These are phyloP conservation scores for Microplitis manilae DNA, from an alignment of 2,888 invertebrate species.

Conservation along the genomic window DNA sequence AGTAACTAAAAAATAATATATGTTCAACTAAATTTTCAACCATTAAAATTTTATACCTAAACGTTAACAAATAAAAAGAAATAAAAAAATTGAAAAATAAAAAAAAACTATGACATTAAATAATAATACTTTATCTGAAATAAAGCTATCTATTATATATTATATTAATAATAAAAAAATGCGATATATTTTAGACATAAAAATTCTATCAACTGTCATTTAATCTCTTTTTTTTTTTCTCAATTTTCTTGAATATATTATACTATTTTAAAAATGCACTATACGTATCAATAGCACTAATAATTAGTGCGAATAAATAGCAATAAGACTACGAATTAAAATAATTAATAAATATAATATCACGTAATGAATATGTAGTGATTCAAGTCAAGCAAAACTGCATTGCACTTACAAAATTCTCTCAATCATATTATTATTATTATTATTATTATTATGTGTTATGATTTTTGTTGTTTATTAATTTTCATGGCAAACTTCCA, in stretches of 20 bases:
- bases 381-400: conserved; percentile 1
- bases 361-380: background rate
- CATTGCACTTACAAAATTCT: conserved; percentile 61
- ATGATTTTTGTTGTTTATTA: conserved; percentile 73
- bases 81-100: too few relatives aligned
- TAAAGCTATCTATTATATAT: too few relatives aligned
- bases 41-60: too few relatives aligned
- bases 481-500: conserved; percentile 95
- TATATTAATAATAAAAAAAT: too few relatives aligned
- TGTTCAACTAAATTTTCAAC: too few relatives aligned
- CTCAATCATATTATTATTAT: conserved; percentile 5
- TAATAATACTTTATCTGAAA: too few relatives aligned
- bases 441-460: conserved; percentile 56
- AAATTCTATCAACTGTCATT: too few relatives aligned
- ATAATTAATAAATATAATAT: conserved; percentile 10
- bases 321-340: conserved; percentile 33
- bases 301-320: background rate
- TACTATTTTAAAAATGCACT: background rate
- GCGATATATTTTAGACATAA: too few relatives aligned
- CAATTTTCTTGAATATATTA: background rate
- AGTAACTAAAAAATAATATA: background rate
- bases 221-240: background rate
- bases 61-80: too few relatives aligned
- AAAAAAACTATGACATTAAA: too few relatives aligned
- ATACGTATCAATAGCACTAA: background rate